Conservation (phyloP, 2,113 vertebrate genomes). For the Hydropotes inermis region DNA sequence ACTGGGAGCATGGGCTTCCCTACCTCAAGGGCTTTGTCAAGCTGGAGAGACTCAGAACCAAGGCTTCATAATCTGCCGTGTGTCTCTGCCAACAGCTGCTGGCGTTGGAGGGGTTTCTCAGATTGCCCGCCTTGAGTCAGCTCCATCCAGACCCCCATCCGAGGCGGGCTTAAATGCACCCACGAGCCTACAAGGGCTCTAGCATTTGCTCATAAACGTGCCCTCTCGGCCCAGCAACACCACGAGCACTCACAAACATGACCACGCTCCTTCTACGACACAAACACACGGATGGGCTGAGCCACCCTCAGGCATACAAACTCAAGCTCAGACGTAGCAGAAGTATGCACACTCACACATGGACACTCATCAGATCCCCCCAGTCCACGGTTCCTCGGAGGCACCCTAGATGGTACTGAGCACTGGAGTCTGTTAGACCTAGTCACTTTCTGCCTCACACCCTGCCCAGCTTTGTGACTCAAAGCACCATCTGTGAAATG, state of each 20-base stretch:
- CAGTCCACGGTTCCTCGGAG: neutral
- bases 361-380: neutral
- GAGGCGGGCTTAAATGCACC: neutral
- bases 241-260: neutral
- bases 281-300: neutral
- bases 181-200: rapidly evolving
- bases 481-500: neutral
- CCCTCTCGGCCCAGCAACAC: neutral
- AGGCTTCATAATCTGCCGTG: neutral
- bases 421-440: neutral
- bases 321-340: neutral
- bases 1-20: neutral
- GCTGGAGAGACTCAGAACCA: neutral
- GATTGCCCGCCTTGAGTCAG: neutral
- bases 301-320: neutral
- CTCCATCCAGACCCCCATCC: neutral
- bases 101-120: neutral
- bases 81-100: neutral
- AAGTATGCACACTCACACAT: neutral
- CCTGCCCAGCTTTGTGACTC: neutral
- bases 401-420: neutral
- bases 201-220: rapidly evolving
- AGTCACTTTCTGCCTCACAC: neutral
- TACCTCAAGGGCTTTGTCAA: neutral
- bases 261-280: neutral